Evolutionary conservation across 2,113 vertebrate species (phyloP).

Genomic region (Phoenicopterus ruber): DNA sequence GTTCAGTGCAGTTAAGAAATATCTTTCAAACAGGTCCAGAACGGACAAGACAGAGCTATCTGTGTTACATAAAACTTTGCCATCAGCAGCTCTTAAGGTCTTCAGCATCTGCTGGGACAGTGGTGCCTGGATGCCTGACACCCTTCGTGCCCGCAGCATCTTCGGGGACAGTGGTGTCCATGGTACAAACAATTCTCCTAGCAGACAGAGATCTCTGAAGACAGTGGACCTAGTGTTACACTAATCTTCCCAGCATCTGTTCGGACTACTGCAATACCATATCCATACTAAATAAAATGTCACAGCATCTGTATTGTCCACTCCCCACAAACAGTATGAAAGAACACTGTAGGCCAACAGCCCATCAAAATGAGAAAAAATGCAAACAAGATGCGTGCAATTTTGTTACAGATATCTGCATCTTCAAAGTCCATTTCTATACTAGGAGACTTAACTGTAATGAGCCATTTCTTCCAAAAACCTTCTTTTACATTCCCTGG

Average conservation of each 20-base stretch:
- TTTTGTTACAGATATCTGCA: not conserved
- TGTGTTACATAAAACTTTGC: slow-evolving; percentile 28
- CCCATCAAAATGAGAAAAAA: not conserved
- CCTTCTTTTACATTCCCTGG: not conserved
- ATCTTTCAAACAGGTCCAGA: not conserved
- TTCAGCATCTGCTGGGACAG: slow-evolving; percentile 58
- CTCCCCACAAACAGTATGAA: not conserved
- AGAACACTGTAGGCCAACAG: not conserved
- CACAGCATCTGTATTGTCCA: slow-evolving; percentile 34
- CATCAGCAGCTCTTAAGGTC: slow-evolving; percentile 28
- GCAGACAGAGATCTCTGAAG: slow-evolving; percentile 31
- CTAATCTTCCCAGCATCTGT: slow-evolving; percentile 39
- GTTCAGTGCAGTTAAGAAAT: not conserved
- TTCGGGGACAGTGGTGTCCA: slow-evolving; percentile 65
- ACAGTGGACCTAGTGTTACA: slow-evolving; percentile 56
- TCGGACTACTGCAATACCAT: not conserved
- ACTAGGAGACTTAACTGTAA: not conserved
- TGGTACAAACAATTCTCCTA: slow-evolving; percentile 67
- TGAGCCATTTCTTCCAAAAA: not conserved
- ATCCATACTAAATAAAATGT: slow-evolving; percentile 47
- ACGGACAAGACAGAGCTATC: slow-evolving; percentile 24
- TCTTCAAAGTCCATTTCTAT: not conserved
- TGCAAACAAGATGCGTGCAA: not conserved
- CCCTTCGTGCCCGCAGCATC: not conserved
- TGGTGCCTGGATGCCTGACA: slow-evolving; percentile 52